Base-by-base conservation (phyloP, 2,113 vertebrate species). In the Motacilla alba region DNA sequence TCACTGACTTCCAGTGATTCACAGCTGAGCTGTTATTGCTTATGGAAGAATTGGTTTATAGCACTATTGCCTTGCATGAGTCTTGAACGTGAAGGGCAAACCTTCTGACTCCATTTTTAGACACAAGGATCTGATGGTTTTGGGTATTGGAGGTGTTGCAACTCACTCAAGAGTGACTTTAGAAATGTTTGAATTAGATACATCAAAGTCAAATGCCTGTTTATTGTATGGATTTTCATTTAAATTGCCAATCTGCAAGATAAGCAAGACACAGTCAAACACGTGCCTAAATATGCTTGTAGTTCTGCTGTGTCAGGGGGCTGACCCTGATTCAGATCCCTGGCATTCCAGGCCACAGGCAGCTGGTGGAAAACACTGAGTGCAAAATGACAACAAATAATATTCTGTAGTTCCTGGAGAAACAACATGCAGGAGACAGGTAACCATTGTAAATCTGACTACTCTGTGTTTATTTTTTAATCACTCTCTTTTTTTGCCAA, bases 1-100 rank as follows among this genome's bases (percentile, higher is more conserved):
- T 95, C 93, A 85, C 92, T 82, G 49, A 17, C 10, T 85, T 91
- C 68, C 91, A 91, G 79, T 95, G 93, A 96, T 89, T 97, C 93
- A 95, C 91, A 66, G 21, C 52, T 60, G 91, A 91, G 77, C 70
- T 87, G 70, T 63, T 87, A 79, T 6, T 76, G 64, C 39, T 91
- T 91, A 22, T 70, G 93, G 85, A 94, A 82, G 77, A 80, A 39
- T 30, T 79, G 55, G 44, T 91, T 94, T 95, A 47, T 67, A 80
- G n/a, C 62, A 84, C 49, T 77, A 9, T 73, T 89, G 55, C 47
- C 62, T 79, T 76, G 22, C 84, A 64, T 84, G 30, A 49, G 18
- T 73, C 64, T 79, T 91, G 63, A 49, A 46, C 49, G 63, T 58
- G 55, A 93, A 95, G 64, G 46, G 37, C 80, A 86, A 77, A 89